Percentiles rank a stretch among this genome's conserved stretches.
phyloP scores from a whole-genome alignment of 2,797 vertebrate species.

The Ficedula albicollis region DNA sequence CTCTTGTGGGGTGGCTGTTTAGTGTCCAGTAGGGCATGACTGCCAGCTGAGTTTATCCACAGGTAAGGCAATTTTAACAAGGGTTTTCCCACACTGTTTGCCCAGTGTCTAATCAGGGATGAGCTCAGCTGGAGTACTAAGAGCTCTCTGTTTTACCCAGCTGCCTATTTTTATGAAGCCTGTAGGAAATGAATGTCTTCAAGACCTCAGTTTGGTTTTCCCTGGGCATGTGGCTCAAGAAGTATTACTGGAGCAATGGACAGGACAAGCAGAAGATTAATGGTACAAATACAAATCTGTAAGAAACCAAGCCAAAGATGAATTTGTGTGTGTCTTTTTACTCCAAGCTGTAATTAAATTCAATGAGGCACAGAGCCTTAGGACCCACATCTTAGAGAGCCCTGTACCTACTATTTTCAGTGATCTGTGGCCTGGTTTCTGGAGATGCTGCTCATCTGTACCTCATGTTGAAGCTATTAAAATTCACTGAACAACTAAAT shows the following conservation, averaged over 20 bases:
- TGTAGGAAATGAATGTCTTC: background rate
- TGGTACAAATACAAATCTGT: background rate
- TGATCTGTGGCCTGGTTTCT: background rate
- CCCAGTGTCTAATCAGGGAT: background rate
- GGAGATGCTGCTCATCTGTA: background rate
- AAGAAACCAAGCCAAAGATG: background rate
- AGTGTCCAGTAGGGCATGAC: background rate
- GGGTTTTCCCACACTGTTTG: background rate
- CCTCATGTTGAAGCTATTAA: background rate
- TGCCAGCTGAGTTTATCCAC: background rate
- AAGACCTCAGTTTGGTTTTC: conserved; percentile 8
- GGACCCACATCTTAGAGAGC: background rate
- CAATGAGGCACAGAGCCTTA: background rate
- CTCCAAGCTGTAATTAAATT: conserved; percentile 23
- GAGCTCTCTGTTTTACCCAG: background rate
- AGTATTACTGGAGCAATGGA: background rate
- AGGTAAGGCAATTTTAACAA: background rate
- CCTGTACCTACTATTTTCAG: background rate
- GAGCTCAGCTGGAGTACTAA: background rate
- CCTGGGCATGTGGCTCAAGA: background rate
- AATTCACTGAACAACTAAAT: background rate
- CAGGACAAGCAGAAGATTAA: background rate
- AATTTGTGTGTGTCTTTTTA: background rate
- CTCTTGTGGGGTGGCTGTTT: background rate
- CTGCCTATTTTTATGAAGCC: background rate